Conservation (phyloP, 2,797 vertebrate species). For the Muscicapa striata region DNA sequence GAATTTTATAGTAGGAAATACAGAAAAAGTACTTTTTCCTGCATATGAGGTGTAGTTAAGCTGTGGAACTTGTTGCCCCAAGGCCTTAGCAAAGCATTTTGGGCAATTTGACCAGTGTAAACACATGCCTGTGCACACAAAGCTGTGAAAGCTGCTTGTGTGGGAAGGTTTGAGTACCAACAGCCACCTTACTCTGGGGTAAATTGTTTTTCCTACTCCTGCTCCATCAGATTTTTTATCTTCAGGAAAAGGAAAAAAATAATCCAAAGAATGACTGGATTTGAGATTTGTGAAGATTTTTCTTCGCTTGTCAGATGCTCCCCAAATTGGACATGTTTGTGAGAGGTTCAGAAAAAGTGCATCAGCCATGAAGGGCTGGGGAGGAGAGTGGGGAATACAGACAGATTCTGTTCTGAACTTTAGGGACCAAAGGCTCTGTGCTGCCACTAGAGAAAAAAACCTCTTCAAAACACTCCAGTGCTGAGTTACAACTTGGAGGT, state of each 20-base stretch:
- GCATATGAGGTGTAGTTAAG: fast-evolving
- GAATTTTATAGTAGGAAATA: not conserved
- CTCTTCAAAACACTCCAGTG: constrained; percentile 4
- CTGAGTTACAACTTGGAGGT: not conserved
- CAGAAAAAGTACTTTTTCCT: not conserved
- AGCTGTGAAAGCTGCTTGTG: not conserved
- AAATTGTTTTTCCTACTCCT: not conserved
- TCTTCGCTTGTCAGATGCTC: not conserved
- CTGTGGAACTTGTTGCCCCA: not conserved
- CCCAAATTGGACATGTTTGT: not conserved
- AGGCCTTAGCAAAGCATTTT: not conserved
- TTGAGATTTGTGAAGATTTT: not conserved
- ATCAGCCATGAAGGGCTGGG: not conserved
- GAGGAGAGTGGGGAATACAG: not conserved
- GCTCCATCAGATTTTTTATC: not conserved
- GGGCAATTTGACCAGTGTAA: not conserved
- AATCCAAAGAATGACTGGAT: not conserved
- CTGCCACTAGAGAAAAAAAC: not conserved
- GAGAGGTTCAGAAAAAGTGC: not conserved
- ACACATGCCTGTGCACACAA: no score
- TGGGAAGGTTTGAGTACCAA: not conserved
- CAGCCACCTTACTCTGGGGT: not conserved
- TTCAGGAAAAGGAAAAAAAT: not conserved
- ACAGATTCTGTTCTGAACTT: not conserved
- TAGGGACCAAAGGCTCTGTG: not conserved